Evolutionary conservation across 2,888 invertebrate species (phyloP).

Genomic region (Hemaris fuciformis): DNA sequence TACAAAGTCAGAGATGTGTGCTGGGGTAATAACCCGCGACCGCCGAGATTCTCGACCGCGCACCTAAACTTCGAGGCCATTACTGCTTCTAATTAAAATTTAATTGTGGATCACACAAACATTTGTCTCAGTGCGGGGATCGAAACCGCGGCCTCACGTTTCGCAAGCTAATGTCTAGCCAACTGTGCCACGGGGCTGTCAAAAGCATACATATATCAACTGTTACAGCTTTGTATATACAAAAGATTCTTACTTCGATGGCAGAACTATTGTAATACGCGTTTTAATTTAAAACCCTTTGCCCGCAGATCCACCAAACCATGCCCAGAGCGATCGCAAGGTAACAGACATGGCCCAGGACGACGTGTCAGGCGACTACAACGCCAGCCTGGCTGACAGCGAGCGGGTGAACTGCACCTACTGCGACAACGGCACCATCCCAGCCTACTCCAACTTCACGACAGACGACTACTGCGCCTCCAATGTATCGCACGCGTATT

Average conservation of each 20-base stretch:
- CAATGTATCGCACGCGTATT: conserved; percentile 68
- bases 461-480: conserved; percentile 67
- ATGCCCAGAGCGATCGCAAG: conserved; percentile 21
- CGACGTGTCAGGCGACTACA: conserved; percentile 53
- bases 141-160: no score
- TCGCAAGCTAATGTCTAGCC: no score
- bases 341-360: conserved; percentile 64
- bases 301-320: not conserved
- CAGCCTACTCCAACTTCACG: conserved; percentile 60
- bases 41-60: no score
- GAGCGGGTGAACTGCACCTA: conserved; percentile 43
- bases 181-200: no score
- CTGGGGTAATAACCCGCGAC: no score
- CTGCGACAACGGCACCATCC: conserved; percentile 50
- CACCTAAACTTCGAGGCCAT: no score
- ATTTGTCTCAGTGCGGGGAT: no score
- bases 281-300: not conserved
- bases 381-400: conserved; percentile 21
- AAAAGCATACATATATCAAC: no score
- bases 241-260: not conserved
- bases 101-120: no score
- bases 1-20: no score
- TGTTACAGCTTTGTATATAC: not conserved
- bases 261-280: no score
- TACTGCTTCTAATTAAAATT: no score